A percentile compares a stretch with the other conserved stretches of the same genome.
Evolutionary conservation across 2,888 invertebrate genomes (phyloP).

Genomic region (Athalia circularis): DNA sequence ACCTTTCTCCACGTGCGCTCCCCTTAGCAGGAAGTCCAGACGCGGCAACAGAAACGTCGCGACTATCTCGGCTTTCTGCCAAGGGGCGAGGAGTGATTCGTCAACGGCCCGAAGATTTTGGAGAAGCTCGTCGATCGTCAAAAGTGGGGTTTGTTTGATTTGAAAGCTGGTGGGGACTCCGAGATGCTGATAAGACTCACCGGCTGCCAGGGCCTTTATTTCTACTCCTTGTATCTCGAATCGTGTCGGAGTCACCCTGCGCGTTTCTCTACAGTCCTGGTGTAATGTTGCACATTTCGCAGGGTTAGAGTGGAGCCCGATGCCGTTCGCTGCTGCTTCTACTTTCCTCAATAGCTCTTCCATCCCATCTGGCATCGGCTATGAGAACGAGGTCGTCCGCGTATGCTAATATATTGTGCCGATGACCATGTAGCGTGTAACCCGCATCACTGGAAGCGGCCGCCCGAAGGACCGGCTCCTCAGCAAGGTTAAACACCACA

Average conservation of each 20-base stretch:
- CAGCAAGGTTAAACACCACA: constrained; percentile 64
- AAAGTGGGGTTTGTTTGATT: constrained; percentile 54
- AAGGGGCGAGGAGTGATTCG: constrained; percentile 50
- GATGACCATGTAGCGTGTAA: constrained; percentile 31
- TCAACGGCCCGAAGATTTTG: constrained; percentile 49
- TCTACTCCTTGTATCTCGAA: constrained; percentile 54
- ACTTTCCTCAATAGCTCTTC: constrained; percentile 9
- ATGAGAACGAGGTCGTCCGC: constrained; percentile 48
- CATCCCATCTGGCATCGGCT: constrained; percentile 53
- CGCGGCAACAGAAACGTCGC: constrained; percentile 59
- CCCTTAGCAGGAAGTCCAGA: constrained; percentile 60
- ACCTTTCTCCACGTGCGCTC: constrained; percentile 56
- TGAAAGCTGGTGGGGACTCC: constrained; percentile 63
- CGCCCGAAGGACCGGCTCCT: constrained; percentile 58
- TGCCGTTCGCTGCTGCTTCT: constrained; percentile 36
- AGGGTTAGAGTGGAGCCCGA: constrained; percentile 62
- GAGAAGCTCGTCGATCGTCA: constrained; percentile 52
- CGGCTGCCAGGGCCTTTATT: constrained; percentile 51
- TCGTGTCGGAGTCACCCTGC: constrained; percentile 42
- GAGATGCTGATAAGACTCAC: constrained; percentile 61
- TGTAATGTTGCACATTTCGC: constrained; percentile 60
- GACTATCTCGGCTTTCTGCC: constrained; percentile 53
- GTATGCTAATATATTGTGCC: constrained; percentile 11
- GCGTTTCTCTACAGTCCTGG: constrained; percentile 49
- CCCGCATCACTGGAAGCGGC: constrained; percentile 34